Evolutionary conservation across 35 echinoderm and acorn worm species (phyloP), one percentile per base, ranked within the genome.

Genomic region (Patiria miniata): DNA sequence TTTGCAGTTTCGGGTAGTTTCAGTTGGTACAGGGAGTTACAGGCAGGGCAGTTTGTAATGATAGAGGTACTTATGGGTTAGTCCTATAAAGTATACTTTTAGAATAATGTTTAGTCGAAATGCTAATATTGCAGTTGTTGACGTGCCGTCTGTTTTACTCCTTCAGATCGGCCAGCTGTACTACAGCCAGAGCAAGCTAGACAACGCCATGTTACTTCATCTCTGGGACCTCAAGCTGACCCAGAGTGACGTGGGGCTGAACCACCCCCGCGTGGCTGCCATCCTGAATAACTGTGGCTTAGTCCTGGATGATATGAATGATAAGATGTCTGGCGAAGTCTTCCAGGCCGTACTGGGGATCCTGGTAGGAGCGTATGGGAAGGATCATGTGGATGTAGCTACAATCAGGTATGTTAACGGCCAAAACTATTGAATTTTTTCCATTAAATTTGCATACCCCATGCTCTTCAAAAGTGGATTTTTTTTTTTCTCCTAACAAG

Each of bases 261-360:
- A 93, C 33, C 95, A 97, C 57, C 95, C 95, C 32, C 77, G 91
- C 32, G 83, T 93, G 23, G 95, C 91, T 0, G 95, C 90, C 79
- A 93, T 97, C 60, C 82, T 97, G 19, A 97, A 97, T 51, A 93
- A 93, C 80, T 87, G 93, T 30, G 95, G 87, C 10, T 83, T 97
- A 2, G 95, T 97, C 0, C 81, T 89, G 15, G 95, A 97, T 83
- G 95, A 97, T 16, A 89, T 90, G 83, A 87, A 97, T 73, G 91
- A 90, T 52, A 68, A 83, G 47, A 40, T 61, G 38, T 87, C 95
- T 9, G 95, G 83, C 10, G 79, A 90, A 19, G 59, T 86, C 7
- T 97, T 93, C 91, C 80, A 86, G 78, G 76, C 79, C 4, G 95
- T 78, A 0, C 39, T 97, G 61, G 85, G 77, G 22, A 97, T 97